Evolutionary conservation across 2,797 vertebrate genomes (phyloP), one percentile per base, ranked within the genome.

Genomic region (Chaenodraco wilsoni): DNA sequence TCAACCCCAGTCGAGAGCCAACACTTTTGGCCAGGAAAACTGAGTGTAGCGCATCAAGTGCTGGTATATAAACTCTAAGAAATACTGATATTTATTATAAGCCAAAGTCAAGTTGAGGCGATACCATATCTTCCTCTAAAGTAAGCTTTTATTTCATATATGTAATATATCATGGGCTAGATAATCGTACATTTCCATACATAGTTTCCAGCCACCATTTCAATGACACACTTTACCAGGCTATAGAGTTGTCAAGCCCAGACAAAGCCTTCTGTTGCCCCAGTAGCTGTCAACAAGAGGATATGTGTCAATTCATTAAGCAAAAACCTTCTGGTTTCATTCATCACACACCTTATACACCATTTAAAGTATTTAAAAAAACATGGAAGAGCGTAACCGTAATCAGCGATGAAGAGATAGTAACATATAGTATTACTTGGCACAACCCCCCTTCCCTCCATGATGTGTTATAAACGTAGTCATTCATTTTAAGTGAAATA

Each of bases 261-360:
- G 49, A 62, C 45, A 74, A 54, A 77, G 65, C 23, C 65, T 56
- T 37, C 50, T 70, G 67, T 71, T 72, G 65, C 66, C 58, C 44
- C 41, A 48, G 64, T 75, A 76, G 79, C 84, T 87, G 82, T 87
- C 78, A 83, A 71, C 74, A 55, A 68, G 41, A 16, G 49, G 61
- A 57, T 72, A 15, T 73, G 40, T 19, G 37, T 78, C 55, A 52
- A 72, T 76, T 74, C n/a, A 55, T 68, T 65, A 65, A 10, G 8
- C 33, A 59, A 71, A 79, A 44, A 49, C 44, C 57, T 73, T 48
- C 16, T 4, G 62, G 11, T 48, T 41, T 27, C 5, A 27, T 67
- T 57, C 19, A 69, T 56, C 43, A 40, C 2, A 1, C 65, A 76
- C 31, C 33, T 66, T 48, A 27, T 14, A 11, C 15, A 74, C 33